phyloP scores from a whole-genome alignment of 2,797 vertebrate species.

The Bradypus variegatus region DNA sequence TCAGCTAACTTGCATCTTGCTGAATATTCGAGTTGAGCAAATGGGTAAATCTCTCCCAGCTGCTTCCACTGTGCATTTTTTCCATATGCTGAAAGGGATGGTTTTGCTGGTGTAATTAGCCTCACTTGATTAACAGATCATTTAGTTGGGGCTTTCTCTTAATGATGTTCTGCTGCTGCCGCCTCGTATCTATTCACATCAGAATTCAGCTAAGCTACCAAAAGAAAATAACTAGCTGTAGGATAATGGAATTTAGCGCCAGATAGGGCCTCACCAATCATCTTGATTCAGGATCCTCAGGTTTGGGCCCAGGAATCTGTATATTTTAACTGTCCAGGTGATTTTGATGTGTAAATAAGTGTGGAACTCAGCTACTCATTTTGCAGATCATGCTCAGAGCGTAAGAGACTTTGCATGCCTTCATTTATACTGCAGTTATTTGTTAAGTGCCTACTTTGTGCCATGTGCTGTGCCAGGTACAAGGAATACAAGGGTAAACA shows the following conservation, averaged over 20 bases:
- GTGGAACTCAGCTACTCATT: background rate
- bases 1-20: background rate
- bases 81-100: background rate
- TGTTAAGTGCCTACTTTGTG: background rate
- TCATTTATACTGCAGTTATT: background rate
- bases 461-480: background rate
- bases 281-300: background rate
- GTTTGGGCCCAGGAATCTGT: background rate
- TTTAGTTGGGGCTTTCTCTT: background rate
- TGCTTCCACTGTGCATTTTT: fast-evolving
- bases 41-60: background rate
- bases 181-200: background rate
- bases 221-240: background rate
- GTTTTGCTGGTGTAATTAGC: background rate
- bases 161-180: background rate
- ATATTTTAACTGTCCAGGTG: background rate
- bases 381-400: background rate
- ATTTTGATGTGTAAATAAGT: background rate
- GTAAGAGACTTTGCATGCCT: background rate
- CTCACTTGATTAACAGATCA: background rate
- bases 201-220: background rate
- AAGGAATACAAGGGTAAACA: background rate
- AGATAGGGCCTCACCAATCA: background rate
- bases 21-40: background rate
- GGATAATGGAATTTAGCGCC: background rate